Evolutionary conservation across 2,113 vertebrate genomes (phyloP).

Genomic region (Pygoscelis adeliae): DNA sequence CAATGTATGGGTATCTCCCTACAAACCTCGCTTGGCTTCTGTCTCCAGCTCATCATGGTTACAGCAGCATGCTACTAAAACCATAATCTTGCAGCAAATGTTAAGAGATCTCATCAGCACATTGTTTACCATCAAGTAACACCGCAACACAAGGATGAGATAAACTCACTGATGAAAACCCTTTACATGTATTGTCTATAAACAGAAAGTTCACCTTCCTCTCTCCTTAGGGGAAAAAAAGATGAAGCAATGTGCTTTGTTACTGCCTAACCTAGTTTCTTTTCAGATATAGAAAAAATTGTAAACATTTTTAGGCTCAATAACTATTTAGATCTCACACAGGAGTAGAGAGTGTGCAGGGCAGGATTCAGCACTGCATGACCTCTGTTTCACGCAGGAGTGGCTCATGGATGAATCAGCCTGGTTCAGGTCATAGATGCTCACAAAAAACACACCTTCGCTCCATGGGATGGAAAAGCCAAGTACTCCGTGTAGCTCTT

Average conservation of each 20-base stretch:
- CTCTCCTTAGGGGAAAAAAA: background rate
- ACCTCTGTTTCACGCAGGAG: background rate
- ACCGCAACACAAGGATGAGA: background rate
- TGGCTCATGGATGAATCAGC: background rate
- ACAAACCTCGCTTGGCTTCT: background rate
- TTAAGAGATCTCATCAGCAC: background rate
- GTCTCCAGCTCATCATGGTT: background rate
- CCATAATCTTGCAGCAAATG: background rate
- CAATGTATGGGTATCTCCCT: rapidly evolving
- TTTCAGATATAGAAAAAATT: background rate
- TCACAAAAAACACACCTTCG: background rate
- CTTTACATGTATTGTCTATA: background rate
- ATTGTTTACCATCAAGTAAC: background rate
- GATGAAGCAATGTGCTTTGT: background rate
- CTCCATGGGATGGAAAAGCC: background rate
- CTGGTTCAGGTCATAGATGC: background rate
- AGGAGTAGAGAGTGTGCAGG: background rate
- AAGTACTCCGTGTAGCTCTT: background rate
- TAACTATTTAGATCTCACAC: background rate
- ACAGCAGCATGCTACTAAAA: background rate
- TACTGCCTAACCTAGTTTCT: background rate
- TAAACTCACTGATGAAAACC: background rate
- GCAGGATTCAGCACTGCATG: background rate
- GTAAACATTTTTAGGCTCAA: background rate
- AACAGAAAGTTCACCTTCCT: background rate